Conservation (phyloP, 2,888 invertebrate genomes). For the Drosophila subsilvestris region DNA sequence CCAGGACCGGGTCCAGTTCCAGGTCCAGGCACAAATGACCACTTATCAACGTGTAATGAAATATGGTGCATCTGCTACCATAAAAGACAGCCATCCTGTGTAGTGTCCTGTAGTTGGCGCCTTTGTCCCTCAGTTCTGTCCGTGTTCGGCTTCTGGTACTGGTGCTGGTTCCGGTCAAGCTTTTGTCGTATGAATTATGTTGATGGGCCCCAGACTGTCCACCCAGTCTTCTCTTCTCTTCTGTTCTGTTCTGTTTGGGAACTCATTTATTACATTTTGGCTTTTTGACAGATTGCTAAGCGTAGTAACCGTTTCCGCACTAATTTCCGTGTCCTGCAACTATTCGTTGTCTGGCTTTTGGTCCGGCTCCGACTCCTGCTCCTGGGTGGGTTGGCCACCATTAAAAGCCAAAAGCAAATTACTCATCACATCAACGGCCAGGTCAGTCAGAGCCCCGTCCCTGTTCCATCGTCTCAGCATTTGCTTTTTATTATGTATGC, state of each 20-base stretch:
- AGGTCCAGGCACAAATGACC: slow-evolving; percentile 62
- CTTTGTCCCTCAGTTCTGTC: slow-evolving; percentile 39
- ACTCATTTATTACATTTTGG: slow-evolving; percentile 78
- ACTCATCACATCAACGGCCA: slow-evolving; percentile 80
- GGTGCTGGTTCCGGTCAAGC: slow-evolving; percentile 27
- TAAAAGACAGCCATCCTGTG: slow-evolving; percentile 44
- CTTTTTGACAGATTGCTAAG: slow-evolving; percentile 79
- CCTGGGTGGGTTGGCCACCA: slow-evolving; percentile 48
- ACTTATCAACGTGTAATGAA: slow-evolving; percentile 76
- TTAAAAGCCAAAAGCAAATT: slow-evolving; percentile 82
- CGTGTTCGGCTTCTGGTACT: slow-evolving; percentile 3
- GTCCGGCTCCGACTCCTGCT: background rate
- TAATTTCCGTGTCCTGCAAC: slow-evolving; percentile 76
- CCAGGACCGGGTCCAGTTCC: background rate
- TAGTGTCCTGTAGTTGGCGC: slow-evolving; percentile 46
- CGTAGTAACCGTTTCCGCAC: slow-evolving; percentile 74
- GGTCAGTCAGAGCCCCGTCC: slow-evolving; percentile 44
- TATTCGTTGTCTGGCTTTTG: slow-evolving; percentile 48
- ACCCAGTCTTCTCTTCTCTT: background rate
- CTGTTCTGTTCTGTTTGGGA: slow-evolving; percentile 8
- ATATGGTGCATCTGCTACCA: slow-evolving; percentile 59
- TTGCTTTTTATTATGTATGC: slow-evolving; percentile 62
- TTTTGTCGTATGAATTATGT: slow-evolving; percentile 74
- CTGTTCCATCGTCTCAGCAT: slow-evolving; percentile 16
- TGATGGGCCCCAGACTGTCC: slow-evolving; percentile 47